These are phyloP conservation scores for Empidonax traillii DNA, from an alignment of 2,113 vertebrate genomes.

Conservation along the genomic window DNA sequence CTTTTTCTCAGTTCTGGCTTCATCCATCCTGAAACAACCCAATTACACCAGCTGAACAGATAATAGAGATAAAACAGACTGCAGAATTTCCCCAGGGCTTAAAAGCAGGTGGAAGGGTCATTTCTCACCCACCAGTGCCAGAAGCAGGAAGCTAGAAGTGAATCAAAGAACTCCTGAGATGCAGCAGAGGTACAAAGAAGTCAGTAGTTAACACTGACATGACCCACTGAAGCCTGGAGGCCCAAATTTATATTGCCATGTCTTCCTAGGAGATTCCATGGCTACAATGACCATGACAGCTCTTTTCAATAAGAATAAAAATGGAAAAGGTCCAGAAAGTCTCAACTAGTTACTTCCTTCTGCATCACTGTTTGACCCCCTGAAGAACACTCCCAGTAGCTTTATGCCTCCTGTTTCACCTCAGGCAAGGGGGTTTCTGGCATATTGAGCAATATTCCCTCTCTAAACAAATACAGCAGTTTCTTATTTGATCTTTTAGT, in stretches of 20 bases:
- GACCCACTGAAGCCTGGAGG: background rate
- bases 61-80: conserved; percentile 15
- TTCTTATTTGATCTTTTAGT: background rate
- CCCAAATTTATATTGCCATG: background rate
- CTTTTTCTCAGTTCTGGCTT: background rate
- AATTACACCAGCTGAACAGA: conserved; percentile 25
- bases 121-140: conserved; percentile 45
- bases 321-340: background rate
- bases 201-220: background rate
- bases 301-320: background rate
- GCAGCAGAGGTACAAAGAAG: background rate
- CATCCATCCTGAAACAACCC: conserved; percentile 14
- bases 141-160: background rate
- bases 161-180: conserved; percentile 21
- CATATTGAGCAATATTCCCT: background rate
- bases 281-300: background rate
- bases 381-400: background rate
- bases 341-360: background rate
- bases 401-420: background rate
- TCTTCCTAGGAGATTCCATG: background rate
- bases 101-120: background rate
- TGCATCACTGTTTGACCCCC: background rate
- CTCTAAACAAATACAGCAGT: background rate
- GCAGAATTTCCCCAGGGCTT: background rate
- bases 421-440: background rate